These are phyloP conservation scores for Epirrhoe tristata DNA, from an alignment of 2,888 invertebrate genomes.

Conservation along the genomic window DNA sequence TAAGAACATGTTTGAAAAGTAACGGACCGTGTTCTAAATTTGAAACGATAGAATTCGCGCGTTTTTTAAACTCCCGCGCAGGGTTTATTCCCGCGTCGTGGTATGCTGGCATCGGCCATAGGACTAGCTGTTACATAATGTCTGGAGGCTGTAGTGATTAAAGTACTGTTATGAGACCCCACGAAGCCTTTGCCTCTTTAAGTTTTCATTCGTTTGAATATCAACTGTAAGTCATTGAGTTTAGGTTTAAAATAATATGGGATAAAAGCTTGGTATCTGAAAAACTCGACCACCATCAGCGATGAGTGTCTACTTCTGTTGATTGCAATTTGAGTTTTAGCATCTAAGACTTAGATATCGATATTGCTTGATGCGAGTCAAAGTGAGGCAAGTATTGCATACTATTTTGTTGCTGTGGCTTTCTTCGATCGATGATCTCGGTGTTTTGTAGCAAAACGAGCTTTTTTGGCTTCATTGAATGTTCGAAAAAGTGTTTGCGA, in stretches of 20 bases:
- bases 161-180: constrained; percentile 84
- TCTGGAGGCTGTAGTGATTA: constrained; percentile 71
- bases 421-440: constrained; percentile 76
- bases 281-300: not conserved
- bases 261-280: not conserved
- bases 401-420: not conserved
- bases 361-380: not conserved
- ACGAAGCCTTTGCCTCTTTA: constrained; percentile 37
- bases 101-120: constrained; percentile 66
- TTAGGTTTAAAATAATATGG: constrained; percentile 4
- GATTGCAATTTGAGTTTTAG: constrained; percentile 2
- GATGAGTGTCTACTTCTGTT: constrained; percentile 3
- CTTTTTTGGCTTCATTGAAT: constrained; percentile 69
- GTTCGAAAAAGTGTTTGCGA: constrained; percentile 43
- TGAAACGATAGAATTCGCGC: constrained; percentile 1
- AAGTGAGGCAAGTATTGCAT: not conserved
- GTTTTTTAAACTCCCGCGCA: constrained; percentile 32
- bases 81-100: constrained; percentile 62
- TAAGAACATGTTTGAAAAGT: constrained; percentile 22
- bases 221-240: not conserved
- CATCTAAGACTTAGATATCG: not conserved
- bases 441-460: constrained; percentile 81
- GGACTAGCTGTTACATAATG: constrained; percentile 81
- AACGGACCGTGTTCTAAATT: constrained; percentile 27
- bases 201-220: not conserved